phyloP scores from a whole-genome alignment of 2,797 vertebrate genomes.

The Intellagama lesueurii region DNA sequence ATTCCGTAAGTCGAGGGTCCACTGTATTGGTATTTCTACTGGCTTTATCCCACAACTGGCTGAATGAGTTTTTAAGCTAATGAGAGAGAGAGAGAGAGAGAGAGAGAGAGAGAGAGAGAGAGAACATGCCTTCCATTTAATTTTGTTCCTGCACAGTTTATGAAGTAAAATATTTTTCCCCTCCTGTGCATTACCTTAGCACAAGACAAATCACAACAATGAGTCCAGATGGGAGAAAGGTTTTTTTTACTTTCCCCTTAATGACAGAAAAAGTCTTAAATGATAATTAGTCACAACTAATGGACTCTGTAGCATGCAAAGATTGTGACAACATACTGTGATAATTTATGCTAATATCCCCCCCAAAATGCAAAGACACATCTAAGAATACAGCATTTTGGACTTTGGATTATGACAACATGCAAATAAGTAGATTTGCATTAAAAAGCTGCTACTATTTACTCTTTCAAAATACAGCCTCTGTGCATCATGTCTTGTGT shows the following conservation, averaged over 20 bases:
- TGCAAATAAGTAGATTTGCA: conserved; percentile 45
- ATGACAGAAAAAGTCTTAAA: conserved; percentile 55
- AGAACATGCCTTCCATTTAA: conserved; percentile 44
- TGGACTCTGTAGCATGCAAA: conserved; percentile 37
- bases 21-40: background rate
- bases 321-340: conserved; percentile 55
- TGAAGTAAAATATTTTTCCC: conserved; percentile 32
- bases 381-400: conserved; percentile 51
- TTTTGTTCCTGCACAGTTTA: conserved; percentile 30
- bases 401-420: conserved; percentile 47
- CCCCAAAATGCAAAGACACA: conserved; percentile 52
- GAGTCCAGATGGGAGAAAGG: conserved; percentile 47
- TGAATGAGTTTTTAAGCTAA: conserved; percentile 32
- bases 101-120: no score
- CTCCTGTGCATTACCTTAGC: conserved; percentile 29
- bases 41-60: conserved; percentile 12
- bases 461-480: conserved; percentile 17
- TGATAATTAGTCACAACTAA: conserved; percentile 57
- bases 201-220: conserved; percentile 51
- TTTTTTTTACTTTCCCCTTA: background rate
- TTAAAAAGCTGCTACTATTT: conserved; percentile 41
- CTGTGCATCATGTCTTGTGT: background rate
- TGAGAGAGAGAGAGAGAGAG: background rate
- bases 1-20: no score
- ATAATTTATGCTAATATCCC: conserved; percentile 60